Evolutionary conservation across 2,888 invertebrate species (phyloP), one percentile per base, ranked within the genome.

Genomic region (Reticulitermes lucifugus): DNA sequence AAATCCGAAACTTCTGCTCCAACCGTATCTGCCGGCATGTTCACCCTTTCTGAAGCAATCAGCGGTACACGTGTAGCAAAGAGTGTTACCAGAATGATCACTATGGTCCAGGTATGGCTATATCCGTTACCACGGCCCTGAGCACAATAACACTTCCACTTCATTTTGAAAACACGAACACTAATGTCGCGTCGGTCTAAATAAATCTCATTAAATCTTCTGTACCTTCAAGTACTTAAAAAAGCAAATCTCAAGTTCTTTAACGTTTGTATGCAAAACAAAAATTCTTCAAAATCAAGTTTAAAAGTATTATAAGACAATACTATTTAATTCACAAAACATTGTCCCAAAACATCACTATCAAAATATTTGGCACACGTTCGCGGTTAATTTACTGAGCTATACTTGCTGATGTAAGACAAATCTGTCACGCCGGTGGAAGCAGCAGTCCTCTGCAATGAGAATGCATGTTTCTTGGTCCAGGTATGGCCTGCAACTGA

Each of bases 81-180:
- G 22, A 51, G 0, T 9, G 46, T 77, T 22, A 25, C 9, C 22
- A 77, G 41, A 7, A 77, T 6, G 10, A 77, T 46, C 51, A 46
- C 77, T 18, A 51, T n/a, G n/a, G 77, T 77, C 77, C 77, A 77
- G 43, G 46, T 22, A 46, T 77, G 77, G 12, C 77, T 77, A 77
- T 46, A 46, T 22, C 22, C 51, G 51, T 77, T 77, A 46, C 77
- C 51, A 22, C 75, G 75, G 75, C 75, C 75, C 22, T 35, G 7
- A 21, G 35, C 75, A 12, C 46, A 12, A 75, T 14, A 1, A 77
- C 51, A 51, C 22, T 77, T 77, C 21, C 77, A 77, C 77, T 46
- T 77, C 77, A 77, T 77, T n/a, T 73, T 41, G 18, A 10, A n/a
- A 77, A 4, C 77, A 51, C 73, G 1, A n/a, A 18, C 77, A 51